Evolutionary conservation across 2,888 invertebrate species (phyloP).

Genomic region (Oxycera nigricornis): DNA sequence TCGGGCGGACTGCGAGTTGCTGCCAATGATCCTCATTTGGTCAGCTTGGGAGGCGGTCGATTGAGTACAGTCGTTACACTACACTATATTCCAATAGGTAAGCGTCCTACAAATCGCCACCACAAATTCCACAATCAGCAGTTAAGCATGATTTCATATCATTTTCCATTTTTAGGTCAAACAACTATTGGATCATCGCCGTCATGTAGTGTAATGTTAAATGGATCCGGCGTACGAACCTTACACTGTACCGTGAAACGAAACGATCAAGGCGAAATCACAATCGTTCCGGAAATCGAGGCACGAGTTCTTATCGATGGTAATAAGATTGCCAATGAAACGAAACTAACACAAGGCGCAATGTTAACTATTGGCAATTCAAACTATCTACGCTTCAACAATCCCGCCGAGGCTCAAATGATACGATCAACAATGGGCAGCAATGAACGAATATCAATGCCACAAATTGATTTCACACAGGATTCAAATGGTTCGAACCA

Average conservation of each 20-base stretch:
- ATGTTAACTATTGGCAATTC: slow-evolving; percentile 91
- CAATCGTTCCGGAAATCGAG: slow-evolving; percentile 77
- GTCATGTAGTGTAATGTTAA: slow-evolving; percentile 82
- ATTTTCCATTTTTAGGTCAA: slow-evolving; percentile 70
- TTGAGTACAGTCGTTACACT: slow-evolving; percentile 91
- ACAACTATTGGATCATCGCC: slow-evolving; percentile 81
- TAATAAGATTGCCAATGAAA: slow-evolving; percentile 72
- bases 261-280: slow-evolving; percentile 77
- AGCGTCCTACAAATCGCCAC: slow-evolving; percentile 46
- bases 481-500: slow-evolving; percentile 48
- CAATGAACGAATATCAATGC: slow-evolving; percentile 78
- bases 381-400: slow-evolving; percentile 91
- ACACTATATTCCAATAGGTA: slow-evolving; percentile 89
- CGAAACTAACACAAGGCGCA: slow-evolving; percentile 84
- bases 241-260: slow-evolving; percentile 90
- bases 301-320: slow-evolving; percentile 79
- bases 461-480: slow-evolving; percentile 72
- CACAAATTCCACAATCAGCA: not conserved
- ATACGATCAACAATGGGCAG: slow-evolving; percentile 79
- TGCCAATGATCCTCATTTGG: slow-evolving; percentile 87
- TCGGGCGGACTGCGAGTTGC: slow-evolving; percentile 65
- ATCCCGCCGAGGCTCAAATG: slow-evolving; percentile 87
- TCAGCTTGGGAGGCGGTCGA: slow-evolving; percentile 88
- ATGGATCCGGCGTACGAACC: slow-evolving; percentile 84
- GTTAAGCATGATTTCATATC: not conserved